These are phyloP conservation scores for Drosophila birchii DNA, from an alignment of 2,888 invertebrate genomes.

Conservation along the genomic window DNA sequence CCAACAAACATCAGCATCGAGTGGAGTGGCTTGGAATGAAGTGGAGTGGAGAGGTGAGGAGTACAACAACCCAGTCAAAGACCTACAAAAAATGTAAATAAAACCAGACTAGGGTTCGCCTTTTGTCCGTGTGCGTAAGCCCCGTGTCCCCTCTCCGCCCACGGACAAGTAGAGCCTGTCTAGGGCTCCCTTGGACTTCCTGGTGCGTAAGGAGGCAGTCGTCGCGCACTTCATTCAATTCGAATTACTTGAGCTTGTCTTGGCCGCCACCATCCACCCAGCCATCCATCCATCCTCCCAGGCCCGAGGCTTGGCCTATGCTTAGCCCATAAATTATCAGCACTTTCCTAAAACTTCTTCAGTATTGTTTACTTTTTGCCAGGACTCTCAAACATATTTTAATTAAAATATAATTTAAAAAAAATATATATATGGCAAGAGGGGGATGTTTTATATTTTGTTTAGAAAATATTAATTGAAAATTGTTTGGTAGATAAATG, in stretches of 20 bases:
- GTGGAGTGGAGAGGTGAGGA: slow-evolving; percentile 11
- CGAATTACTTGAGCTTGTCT: slow-evolving; percentile 68
- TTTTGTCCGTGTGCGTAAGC: slow-evolving; percentile 34
- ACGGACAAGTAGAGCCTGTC: slow-evolving; percentile 27
- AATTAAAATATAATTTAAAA: slow-evolving; percentile 69
- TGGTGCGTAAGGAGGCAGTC: slow-evolving; percentile 72
- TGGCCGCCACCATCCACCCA: slow-evolving; percentile 13
- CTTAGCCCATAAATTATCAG: slow-evolving; percentile 67
- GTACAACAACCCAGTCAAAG: slow-evolving; percentile 40
- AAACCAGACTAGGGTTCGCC: slow-evolving; percentile 26
- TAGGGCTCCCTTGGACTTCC: slow-evolving; percentile 74
- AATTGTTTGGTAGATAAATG: too few species aligned
- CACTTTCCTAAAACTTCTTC: slow-evolving; percentile 54
- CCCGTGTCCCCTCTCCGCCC: not conserved
- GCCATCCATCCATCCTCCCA: slow-evolving; percentile 8
- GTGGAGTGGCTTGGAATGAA: slow-evolving; percentile 17
- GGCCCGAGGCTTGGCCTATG: slow-evolving; percentile 13
- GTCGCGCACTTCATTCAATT: slow-evolving; percentile 75
- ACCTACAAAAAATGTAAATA: slow-evolving; percentile 27
- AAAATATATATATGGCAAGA: slow-evolving; percentile 34
- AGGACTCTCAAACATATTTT: slow-evolving; percentile 58
- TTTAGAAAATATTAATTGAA: not conserved
- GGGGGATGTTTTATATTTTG: not conserved
- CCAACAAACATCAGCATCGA: slow-evolving; percentile 42
- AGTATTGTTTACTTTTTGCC: slow-evolving; percentile 27